Evolutionary conservation across 2,797 vertebrate species (phyloP).

Genomic region (Squalus acanthias): DNA sequence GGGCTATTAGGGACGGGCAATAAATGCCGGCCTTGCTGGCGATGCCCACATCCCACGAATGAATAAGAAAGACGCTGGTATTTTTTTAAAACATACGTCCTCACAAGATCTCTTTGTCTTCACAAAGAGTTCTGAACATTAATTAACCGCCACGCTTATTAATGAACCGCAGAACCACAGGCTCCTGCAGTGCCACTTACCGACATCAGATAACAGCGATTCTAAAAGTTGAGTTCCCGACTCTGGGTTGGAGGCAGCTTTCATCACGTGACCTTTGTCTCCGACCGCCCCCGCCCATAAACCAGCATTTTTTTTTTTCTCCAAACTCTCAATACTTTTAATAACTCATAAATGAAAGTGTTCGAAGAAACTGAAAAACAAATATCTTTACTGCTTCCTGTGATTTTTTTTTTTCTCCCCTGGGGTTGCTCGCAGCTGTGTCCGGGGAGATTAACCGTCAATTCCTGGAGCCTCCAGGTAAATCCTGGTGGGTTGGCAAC

Average conservation of each 20-base stretch:
- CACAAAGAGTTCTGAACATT: no score
- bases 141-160: no score
- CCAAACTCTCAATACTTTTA: neutral
- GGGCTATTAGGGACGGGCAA: no score
- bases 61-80: no score
- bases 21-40: no score
- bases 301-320: neutral
- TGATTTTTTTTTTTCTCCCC: neutral
- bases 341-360: neutral
- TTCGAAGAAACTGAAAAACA: neutral
- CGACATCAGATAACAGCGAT: neutral
- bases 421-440: no score
- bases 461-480: neutral
- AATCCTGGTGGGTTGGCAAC: neutral
- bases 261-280: neutral
- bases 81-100: neutral
- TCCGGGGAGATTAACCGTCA: neutral
- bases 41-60: no score
- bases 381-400: neutral
- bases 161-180: no score
- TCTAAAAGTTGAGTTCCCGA: no score
- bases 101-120: neutral
- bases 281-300: neutral
- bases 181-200: no score
- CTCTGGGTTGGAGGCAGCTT: neutral